A percentile compares a stretch with the other conserved stretches of the same genome.
phyloP scores from a whole-genome alignment of 2,797 vertebrate species.

The Neolamprologus multifasciatus region DNA sequence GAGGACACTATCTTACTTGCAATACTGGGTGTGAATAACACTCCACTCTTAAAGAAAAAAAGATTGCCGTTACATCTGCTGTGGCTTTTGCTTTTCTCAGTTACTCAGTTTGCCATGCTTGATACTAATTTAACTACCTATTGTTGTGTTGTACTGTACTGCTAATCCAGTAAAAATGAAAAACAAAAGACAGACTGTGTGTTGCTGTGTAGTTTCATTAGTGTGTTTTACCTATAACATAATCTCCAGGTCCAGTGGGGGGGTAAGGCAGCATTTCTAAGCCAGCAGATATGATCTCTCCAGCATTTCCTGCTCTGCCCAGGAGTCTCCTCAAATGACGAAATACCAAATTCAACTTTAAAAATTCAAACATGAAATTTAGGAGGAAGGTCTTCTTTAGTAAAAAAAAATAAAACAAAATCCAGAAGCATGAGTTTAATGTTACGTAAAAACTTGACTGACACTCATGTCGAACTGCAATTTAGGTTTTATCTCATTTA shows the following conservation, averaged over 20 bases:
- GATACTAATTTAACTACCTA: neutral
- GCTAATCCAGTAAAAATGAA: neutral
- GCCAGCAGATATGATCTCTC: neutral
- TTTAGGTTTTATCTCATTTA: slow-evolving; percentile 56
- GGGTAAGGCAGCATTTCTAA: neutral
- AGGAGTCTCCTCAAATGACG: neutral
- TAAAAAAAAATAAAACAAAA: neutral
- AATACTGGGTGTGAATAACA: neutral
- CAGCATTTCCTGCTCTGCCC: neutral
- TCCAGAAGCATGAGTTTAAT: neutral
- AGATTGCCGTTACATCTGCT: neutral
- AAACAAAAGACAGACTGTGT: neutral
- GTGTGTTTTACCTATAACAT: neutral
- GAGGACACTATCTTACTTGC: neutral
- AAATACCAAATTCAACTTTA: neutral
- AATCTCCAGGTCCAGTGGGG: neutral
- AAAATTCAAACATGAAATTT: neutral
- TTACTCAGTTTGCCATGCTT: neutral
- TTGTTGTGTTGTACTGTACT: neutral
- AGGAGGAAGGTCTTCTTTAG: neutral
- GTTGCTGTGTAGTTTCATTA: neutral
- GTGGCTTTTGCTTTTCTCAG: neutral
- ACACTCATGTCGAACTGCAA: neutral
- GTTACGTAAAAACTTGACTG: neutral
- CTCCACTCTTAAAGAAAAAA: neutral